These are phyloP conservation scores for Dromiciops gliroides DNA, from an alignment of 2,113 vertebrate species.

Conservation along the genomic window DNA sequence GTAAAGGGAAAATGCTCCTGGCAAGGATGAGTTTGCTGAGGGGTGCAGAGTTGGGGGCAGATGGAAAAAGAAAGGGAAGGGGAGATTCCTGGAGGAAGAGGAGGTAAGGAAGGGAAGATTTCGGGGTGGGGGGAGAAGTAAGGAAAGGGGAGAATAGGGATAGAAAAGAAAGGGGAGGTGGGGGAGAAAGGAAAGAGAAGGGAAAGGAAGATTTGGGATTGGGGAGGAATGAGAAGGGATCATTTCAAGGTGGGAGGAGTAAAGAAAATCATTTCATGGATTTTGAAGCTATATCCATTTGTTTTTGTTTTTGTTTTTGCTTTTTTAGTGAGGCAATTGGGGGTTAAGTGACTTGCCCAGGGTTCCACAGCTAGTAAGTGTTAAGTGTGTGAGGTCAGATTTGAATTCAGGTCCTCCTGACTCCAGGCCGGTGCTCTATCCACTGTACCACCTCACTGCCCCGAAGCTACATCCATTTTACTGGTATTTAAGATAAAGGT, in stretches of 20 bases:
- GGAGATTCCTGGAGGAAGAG: background rate
- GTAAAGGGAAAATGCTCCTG: slow-evolving; percentile 78
- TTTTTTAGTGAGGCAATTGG: too few relatives aligned
- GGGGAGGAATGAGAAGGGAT: background rate
- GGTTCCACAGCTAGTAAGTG: too few relatives aligned
- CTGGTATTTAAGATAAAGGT: slow-evolving; percentile 58
- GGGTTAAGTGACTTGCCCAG: too few relatives aligned
- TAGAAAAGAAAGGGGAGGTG: background rate
- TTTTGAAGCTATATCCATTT: background rate
- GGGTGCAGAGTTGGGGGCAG: slow-evolving; percentile 1
- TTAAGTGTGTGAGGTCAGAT: too few relatives aligned
- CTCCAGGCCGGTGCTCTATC: too few relatives aligned
- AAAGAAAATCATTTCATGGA: background rate
- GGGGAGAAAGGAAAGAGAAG: background rate
- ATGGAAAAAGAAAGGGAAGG: slow-evolving; percentile 33
- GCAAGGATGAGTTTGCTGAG: slow-evolving; percentile 67
- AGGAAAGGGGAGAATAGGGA: background rate
- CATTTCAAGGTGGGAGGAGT: background rate
- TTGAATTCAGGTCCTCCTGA: too few relatives aligned
- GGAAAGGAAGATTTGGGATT: background rate
- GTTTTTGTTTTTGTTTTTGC: too few relatives aligned
- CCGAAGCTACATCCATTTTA: background rate
- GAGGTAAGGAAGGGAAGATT: background rate
- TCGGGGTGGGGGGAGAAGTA: slow-evolving; percentile 4
- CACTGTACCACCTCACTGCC: too few relatives aligned